Evolutionary conservation across 2,797 vertebrate species (phyloP), one percentile per base, ranked within the genome.

Genomic region (Protonibea diacanthus): DNA sequence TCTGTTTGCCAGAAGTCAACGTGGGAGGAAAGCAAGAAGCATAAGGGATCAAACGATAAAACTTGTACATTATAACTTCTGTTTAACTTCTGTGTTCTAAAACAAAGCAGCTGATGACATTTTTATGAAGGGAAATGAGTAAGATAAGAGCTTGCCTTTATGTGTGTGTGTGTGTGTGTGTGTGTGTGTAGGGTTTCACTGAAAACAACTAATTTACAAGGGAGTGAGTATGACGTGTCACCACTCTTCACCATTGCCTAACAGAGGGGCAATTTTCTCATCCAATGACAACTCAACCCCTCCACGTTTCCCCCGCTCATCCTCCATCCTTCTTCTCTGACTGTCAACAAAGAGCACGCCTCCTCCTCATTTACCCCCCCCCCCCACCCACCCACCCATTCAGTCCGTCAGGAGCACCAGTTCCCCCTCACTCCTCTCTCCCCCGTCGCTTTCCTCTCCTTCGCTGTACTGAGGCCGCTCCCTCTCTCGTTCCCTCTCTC

Each of bases 341-440:
- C 95, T 27, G 52, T 48, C 70, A 78, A 69, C 53, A 48, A 64
- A 71, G 23, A 73, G 15, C 68, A 47, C 29, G 12, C 42, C 49
- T 47, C 49, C 47, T 55, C 27, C 53, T 44, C 51, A 47, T 48
- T 64, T 42, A 40, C 62, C 67, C 78, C 21, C 13, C 11, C 0
- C 5, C 11, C 14, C 20, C 17, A 13, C 15, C 17, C 2, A 1
- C 7, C 13, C 75, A 14, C 6, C 3, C 17, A 0, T 17, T 97
- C 95, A 99, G 95, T 99, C 97, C 0, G 97, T 98, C 76, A 99
- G 96, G 67, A 99, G 97, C 89, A 99, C 97, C 87, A 99, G 87
- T 90, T 99, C 98, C 1, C 97, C 96, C 0, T 99, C 98, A 0
- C 98, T 99, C 92, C 97, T 96, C 27, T 98, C 97, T 20, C 96